phyloP scores from a whole-genome alignment of 2,797 vertebrate species.

The Picus viridis region DNA sequence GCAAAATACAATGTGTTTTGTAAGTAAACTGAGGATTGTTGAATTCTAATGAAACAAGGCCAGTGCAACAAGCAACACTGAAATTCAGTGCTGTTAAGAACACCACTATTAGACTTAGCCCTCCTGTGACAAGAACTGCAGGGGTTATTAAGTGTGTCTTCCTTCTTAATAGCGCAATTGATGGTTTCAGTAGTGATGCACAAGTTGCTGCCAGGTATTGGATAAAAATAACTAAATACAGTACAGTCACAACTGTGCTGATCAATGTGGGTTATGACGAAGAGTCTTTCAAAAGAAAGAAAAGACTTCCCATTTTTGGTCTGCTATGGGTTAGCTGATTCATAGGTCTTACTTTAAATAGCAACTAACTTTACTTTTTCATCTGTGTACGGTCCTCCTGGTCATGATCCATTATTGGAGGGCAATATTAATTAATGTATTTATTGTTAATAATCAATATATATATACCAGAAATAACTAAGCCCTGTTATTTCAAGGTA shows the following conservation, averaged over 20 bases:
- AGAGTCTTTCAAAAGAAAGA: slow-evolving; percentile 1
- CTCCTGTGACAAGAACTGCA: slow-evolving; percentile 21
- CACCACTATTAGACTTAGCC: background rate
- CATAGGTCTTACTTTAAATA: background rate
- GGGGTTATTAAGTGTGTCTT: slow-evolving; percentile 42
- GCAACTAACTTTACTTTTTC: background rate
- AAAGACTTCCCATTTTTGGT: background rate
- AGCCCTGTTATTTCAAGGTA: background rate
- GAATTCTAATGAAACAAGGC: slow-evolving; percentile 33
- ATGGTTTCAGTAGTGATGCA: slow-evolving; percentile 47
- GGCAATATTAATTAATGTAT: background rate
- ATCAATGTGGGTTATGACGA: slow-evolving; percentile 29
- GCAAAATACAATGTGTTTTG: background rate
- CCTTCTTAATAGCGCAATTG: slow-evolving; percentile 55
- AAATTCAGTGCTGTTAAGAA: slow-evolving; percentile 12
- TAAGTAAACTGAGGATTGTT: background rate
- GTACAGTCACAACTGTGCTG: slow-evolving; percentile 24
- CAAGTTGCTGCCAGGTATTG: slow-evolving; percentile 38
- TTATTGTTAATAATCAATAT: background rate
- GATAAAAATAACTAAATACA: slow-evolving; percentile 57
- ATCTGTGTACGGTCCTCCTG: background rate
- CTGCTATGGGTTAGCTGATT: background rate
- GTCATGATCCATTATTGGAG: background rate
- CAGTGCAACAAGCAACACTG: background rate
- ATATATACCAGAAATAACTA: background rate